Base-by-base conservation (phyloP, 2,113 vertebrate genomes). In the Cheilinus undulatus region DNA sequence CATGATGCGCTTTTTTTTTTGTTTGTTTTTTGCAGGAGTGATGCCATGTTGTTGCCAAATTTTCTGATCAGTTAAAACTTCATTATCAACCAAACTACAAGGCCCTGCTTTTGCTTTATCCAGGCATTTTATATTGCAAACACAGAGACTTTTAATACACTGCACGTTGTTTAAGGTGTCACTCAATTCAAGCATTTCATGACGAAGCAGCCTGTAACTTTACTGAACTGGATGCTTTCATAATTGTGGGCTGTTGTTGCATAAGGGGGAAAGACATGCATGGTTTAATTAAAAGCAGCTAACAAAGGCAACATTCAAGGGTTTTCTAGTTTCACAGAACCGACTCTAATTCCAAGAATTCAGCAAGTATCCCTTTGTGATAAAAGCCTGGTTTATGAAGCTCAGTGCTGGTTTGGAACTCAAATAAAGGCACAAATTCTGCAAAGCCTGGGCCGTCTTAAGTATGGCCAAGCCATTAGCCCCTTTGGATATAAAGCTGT, bases 221-320 rank as follows among this genome's bases (percentile, higher is more conserved):
- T 12, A 28, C 30, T 69, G 48, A 61, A 34, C 34, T 12, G 69
- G 32, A 67, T 61, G 50, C 68, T 89, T 90, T 60, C 57, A 73
- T 89, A 88, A 88, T 86, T 82, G 53, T 26, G 26, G 24, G 13
- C 26, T 60, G 60, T 46, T 40, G 79, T 90, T 87, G 77, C 73
- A 75, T 88, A 83, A 88, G 61, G 19, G 50, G n/a, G 43, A 32
- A 48, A 62, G 63, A 73, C 69, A 86, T 64, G 80, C 54, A 59
- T 73, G 70, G 26, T 86, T 90, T 86, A 89, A 86, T 91, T 87
- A 84, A 85, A 75, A 82, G 73, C 80, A 79, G 42, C 56, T 70
- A 87, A 90, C 86, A 92, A 89, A 89, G 77, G 71, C 69, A 87
- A 87, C 86, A 90, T 86, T 89, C 57, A 91, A 48, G 36, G 50